These are phyloP conservation scores for Drosophila subpulchrella DNA, from an alignment of 1,140 invertebrate species.

Conservation along the genomic window DNA sequence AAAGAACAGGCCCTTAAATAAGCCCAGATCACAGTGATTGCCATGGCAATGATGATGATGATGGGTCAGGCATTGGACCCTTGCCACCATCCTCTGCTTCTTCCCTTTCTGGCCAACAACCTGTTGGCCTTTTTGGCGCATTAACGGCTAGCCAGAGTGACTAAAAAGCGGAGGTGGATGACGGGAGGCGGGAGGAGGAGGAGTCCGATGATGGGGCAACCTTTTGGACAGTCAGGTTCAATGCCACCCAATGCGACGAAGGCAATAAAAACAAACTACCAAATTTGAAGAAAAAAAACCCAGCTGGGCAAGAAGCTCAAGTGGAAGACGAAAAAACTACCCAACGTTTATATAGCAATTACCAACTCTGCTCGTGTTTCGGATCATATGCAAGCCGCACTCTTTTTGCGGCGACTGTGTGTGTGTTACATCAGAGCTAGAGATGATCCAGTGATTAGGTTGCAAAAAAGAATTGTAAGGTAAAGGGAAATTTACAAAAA, in stretches of 20 bases:
- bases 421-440: constrained; percentile 34
- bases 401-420: constrained; percentile 1
- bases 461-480: not conserved
- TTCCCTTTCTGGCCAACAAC: constrained; percentile 24
- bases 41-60: constrained; percentile 27
- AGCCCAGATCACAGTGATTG: constrained; percentile 68
- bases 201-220: constrained; percentile 23
- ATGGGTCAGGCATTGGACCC: constrained; percentile 18
- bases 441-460: constrained; percentile 26
- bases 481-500: no score
- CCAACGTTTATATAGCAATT: constrained; percentile 77
- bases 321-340: constrained; percentile 40
- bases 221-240: constrained; percentile 59
- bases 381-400: constrained; percentile 50
- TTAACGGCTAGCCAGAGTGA: constrained; percentile 62
- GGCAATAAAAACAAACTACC: constrained; percentile 74
- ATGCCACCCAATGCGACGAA: constrained; percentile 71
- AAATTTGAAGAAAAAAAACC: constrained; percentile 58
- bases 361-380: constrained; percentile 76
- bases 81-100: not conserved
- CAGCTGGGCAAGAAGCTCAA: constrained; percentile 20
- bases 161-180: not conserved
- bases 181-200: not conserved
- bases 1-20: constrained; percentile 75
- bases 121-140: constrained; percentile 73